These are phyloP conservation scores for Zaprionus nigranus DNA, from an alignment of 1,140 invertebrate genomes.

Conservation along the genomic window DNA sequence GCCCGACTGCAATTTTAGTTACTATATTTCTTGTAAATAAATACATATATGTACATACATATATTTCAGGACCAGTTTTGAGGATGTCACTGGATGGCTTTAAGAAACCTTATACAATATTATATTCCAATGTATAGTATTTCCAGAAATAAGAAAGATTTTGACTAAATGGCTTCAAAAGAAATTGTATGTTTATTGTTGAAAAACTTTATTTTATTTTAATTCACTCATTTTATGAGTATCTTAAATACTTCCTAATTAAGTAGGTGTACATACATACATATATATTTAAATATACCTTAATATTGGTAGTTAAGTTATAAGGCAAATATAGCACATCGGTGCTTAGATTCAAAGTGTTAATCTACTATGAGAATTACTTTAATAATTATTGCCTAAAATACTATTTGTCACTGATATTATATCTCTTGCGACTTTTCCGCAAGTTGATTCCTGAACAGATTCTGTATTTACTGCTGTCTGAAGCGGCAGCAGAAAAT, in stretches of 20 bases:
- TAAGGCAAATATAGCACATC: slow-evolving; percentile 9
- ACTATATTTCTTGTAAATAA: too few species aligned
- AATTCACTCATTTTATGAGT: not conserved
- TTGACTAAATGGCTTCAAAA: not conserved
- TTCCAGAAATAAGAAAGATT: not conserved
- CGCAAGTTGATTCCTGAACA: slow-evolving; percentile 85
- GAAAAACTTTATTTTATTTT: not conserved
- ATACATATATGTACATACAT: too few species aligned
- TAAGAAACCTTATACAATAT: too few species aligned
- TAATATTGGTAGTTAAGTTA: not conserved
- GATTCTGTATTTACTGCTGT: slow-evolving; percentile 82
- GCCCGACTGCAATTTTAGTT: too few species aligned
- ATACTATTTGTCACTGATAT: slow-evolving; percentile 47
- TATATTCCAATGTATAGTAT: not conserved
- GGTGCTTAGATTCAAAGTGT: not conserved
- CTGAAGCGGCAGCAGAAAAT: slow-evolving; percentile 85
- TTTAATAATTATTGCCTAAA: slow-evolving; percentile 39
- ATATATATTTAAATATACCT: not conserved
- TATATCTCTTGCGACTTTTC: slow-evolving; percentile 85
- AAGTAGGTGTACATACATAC: not conserved
- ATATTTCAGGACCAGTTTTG: too few species aligned
- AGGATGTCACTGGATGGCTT: too few species aligned
- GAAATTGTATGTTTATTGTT: not conserved
- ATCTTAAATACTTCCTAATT: not conserved
- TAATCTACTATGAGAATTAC: not conserved